These are phyloP conservation scores for Hyposmocoma kahamanoa DNA, from an alignment of 1,140 invertebrate genomes.

Conservation along the genomic window DNA sequence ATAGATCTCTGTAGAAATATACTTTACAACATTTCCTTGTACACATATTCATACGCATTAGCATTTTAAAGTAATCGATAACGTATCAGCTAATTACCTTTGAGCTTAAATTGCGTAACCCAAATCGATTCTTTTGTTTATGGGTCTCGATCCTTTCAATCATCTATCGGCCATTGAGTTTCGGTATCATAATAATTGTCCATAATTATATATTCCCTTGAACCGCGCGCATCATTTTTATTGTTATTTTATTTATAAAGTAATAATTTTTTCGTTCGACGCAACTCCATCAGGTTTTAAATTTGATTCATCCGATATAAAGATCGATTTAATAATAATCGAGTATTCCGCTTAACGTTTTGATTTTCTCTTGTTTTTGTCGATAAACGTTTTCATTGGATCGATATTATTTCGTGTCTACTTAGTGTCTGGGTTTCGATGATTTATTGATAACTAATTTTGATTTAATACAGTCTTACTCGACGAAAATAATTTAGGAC, in stretches of 20 bases:
- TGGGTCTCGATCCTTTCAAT: conserved; percentile 70
- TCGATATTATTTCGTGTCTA: conserved; percentile 28
- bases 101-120: conserved; percentile 65
- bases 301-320: conserved; percentile 71
- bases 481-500: conserved; percentile 9
- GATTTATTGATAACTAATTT: conserved; percentile 35
- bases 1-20: conserved; percentile 12
- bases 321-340: conserved; percentile 65
- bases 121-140: conserved; percentile 70
- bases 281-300: conserved; percentile 65
- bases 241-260: conserved; percentile 74
- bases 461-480: conserved; percentile 15
- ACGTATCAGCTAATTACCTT: conserved; percentile 61
- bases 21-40: too few relatives aligned
- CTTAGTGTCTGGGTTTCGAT: conserved; percentile 26
- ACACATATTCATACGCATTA: conserved; percentile 12
- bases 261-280: conserved; percentile 65
- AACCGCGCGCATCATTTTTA: conserved; percentile 65
- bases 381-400: conserved; percentile 44
- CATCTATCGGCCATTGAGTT: conserved; percentile 69
- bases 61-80: conserved; percentile 33
- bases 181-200: conserved; percentile 72
- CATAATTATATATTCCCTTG: conserved; percentile 72
- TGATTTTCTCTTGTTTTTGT: conserved; percentile 41
- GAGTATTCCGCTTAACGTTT: conserved; percentile 46